Evolutionary conservation across 2,797 vertebrate species (phyloP).

Genomic region (Falco biarmicus): DNA sequence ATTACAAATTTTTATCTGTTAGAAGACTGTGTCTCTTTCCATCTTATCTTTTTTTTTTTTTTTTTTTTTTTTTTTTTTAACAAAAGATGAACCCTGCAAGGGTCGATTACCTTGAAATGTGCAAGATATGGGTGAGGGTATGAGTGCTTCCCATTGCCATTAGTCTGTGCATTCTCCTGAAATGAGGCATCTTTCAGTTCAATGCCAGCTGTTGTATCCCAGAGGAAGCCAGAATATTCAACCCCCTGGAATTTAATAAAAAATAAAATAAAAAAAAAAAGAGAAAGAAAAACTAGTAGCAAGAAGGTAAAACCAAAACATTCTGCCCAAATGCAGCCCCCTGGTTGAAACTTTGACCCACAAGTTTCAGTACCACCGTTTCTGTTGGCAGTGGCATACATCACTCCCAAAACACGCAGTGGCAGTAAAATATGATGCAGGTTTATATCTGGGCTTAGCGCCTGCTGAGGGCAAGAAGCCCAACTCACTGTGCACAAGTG

Average conservation of each 20-base stretch:
- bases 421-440: neutral
- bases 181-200: constrained; percentile 83
- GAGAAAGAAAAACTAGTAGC: neutral
- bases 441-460: neutral
- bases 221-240: constrained; percentile 90
- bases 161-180: constrained; percentile 78
- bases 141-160: constrained; percentile 81
- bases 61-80: neutral
- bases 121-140: constrained; percentile 82
- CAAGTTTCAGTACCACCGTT: neutral
- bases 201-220: constrained; percentile 87
- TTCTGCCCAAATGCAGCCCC: neutral
- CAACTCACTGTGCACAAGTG: neutral
- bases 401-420: neutral
- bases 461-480: neutral
- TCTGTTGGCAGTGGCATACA: neutral
- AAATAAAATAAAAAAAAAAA: neutral
- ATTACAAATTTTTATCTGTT: neutral
- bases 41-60: neutral
- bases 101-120: constrained; percentile 83
- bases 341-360: neutral
- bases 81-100: neutral
- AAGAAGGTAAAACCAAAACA: neutral
- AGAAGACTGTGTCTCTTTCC: neutral
- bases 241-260: constrained; percentile 72